Conservation (phyloP, 2,797 vertebrate species). For the Rhyacichthys aspro region DNA sequence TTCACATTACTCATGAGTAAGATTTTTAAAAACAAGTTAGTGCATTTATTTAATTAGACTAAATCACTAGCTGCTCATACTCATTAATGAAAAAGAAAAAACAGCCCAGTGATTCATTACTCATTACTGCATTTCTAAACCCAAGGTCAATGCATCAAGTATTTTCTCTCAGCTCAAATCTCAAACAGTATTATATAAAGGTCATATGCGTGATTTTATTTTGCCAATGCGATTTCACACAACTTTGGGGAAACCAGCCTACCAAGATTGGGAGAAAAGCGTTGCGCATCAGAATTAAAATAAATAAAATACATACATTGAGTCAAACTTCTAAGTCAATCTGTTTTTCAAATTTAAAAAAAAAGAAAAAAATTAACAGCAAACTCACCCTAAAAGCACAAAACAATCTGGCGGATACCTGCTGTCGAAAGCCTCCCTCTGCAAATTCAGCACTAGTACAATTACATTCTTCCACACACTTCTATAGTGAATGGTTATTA, state of each 20-base stretch:
- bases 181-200: constrained; percentile 71
- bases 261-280: constrained; percentile 79
- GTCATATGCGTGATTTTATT: constrained; percentile 77
- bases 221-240: constrained; percentile 82
- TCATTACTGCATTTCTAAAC: constrained; percentile 79
- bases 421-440: constrained; percentile 62
- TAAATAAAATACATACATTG: constrained; percentile 81
- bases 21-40: constrained; percentile 80
- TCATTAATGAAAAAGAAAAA: constrained; percentile 72
- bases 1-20: constrained; percentile 83
- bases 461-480: constrained; percentile 79
- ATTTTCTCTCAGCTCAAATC: constrained; percentile 76
- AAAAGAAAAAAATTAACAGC: constrained; percentile 39
- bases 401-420: constrained; percentile 70
- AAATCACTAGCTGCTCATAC: constrained; percentile 85
- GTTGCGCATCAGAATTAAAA: constrained; percentile 79
- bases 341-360: constrained; percentile 46
- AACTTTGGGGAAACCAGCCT: constrained; percentile 82
- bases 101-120: constrained; percentile 81
- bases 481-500: constrained; percentile 78
- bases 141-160: constrained; percentile 82
- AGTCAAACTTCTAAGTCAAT: constrained; percentile 80
- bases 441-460: constrained; percentile 69
- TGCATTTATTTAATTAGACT: constrained; percentile 84
- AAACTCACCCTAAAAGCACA: constrained; percentile 79